Conservation (phyloP, 1,140 invertebrate genomes). For the Drosophila mojavensis region DNA sequence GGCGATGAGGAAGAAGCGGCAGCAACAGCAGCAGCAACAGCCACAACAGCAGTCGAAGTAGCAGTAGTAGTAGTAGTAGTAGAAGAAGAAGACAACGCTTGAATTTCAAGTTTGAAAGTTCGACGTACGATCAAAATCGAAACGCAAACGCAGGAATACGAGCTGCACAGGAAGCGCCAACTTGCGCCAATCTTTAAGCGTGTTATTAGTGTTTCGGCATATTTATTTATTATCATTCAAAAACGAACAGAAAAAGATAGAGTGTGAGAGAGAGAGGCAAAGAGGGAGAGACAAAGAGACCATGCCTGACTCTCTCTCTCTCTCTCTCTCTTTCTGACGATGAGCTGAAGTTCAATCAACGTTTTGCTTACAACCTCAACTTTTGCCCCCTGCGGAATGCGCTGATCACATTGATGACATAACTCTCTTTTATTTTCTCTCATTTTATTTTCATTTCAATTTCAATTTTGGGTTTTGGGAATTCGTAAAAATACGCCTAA, state of each 20-base stretch:
- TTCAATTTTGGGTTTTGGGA: slow-evolving; percentile 25
- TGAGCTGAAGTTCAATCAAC: slow-evolving; percentile 30
- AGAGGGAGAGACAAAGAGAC: background rate
- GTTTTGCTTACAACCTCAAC: slow-evolving; percentile 58
- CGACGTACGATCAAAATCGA: slow-evolving; percentile 17
- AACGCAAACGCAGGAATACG: slow-evolving; percentile 5
- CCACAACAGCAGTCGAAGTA: slow-evolving; percentile 7
- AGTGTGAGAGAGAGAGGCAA: background rate
- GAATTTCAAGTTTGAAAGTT: slow-evolving; percentile 38
- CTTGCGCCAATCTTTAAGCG: slow-evolving; percentile 78
- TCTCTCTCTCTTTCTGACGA: background rate
- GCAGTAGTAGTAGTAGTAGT: slow-evolving; percentile 26
- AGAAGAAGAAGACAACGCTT: slow-evolving; percentile 47
- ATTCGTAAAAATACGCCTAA: slow-evolving; percentile 49
- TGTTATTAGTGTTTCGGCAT: slow-evolving; percentile 82
- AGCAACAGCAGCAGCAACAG: slow-evolving; percentile 1
- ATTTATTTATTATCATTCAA: slow-evolving; percentile 79
- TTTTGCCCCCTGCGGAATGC: slow-evolving; percentile 46
- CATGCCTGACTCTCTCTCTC: too few relatives aligned
- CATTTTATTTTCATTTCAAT: background rate
- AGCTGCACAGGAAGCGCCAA: slow-evolving; percentile 68
- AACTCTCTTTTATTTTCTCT: slow-evolving; percentile 38
- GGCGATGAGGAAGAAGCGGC: slow-evolving; percentile 25
- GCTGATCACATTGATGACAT: slow-evolving; percentile 70
- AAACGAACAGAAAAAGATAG: background rate